These are phyloP conservation scores for Coluber constrictor DNA, from an alignment of 2,797 vertebrate species.

Conservation along the genomic window DNA sequence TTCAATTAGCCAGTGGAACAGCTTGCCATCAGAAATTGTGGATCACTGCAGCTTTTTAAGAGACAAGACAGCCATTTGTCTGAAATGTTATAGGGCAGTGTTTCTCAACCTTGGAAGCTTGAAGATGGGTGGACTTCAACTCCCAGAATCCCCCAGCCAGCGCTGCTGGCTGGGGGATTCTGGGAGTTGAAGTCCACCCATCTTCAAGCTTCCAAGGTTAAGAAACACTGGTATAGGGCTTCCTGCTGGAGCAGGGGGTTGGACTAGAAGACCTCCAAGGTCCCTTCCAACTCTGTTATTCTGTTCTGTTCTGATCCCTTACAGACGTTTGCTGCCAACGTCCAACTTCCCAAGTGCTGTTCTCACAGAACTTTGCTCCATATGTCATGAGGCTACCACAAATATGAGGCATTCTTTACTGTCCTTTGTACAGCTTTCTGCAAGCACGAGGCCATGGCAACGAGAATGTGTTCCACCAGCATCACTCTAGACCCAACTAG, in stretches of 20 bases:
- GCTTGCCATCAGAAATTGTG: background rate
- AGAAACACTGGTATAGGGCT: background rate
- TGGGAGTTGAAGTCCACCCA: too few species aligned
- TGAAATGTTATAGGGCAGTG: background rate
- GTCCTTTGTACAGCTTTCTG: background rate
- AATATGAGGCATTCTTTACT: background rate
- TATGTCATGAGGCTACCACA: background rate
- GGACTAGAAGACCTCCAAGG: background rate
- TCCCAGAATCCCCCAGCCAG: too few species aligned
- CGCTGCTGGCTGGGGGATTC: too few species aligned
- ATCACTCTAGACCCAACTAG: background rate
- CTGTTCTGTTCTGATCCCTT: background rate
- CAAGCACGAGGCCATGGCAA: background rate
- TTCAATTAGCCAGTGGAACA: background rate
- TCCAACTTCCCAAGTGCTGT: background rate
- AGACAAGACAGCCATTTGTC: background rate
- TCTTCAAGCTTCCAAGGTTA: too few species aligned
- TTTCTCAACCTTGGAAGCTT: too few species aligned
- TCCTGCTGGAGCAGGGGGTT: background rate
- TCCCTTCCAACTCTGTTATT: background rate
- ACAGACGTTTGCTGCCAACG: background rate
- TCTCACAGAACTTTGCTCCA: background rate
- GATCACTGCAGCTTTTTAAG: background rate
- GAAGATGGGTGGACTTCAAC: too few species aligned
- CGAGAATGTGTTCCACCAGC: background rate